These are phyloP conservation scores for Gymnobelideus leadbeateri DNA, from an alignment of 2,113 vertebrate genomes.

Conservation along the genomic window DNA sequence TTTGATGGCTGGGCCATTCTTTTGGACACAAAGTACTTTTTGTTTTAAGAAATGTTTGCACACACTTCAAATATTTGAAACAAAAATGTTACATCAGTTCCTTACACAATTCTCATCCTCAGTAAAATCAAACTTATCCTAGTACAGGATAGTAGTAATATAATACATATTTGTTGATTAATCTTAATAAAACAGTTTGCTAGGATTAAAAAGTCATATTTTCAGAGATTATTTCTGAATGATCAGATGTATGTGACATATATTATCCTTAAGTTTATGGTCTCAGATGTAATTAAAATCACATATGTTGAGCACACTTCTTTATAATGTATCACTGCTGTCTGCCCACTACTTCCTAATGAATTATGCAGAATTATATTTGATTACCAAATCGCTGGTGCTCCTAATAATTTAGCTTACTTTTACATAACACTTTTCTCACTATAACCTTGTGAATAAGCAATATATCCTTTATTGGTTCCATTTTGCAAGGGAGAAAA, in stretches of 20 bases:
- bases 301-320: neutral
- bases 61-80: conserved; percentile 23
- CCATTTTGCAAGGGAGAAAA: neutral
- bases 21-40: conserved; percentile 48
- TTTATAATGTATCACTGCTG: neutral
- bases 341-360: neutral
- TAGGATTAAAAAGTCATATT: neutral
- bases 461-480: neutral
- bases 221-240: neutral
- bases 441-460: neutral
- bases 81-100: conserved; percentile 53
- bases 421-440: neutral
- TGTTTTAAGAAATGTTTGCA: conserved; percentile 53
- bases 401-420: neutral
- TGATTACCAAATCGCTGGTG: neutral
- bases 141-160: neutral
- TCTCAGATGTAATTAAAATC: neutral
- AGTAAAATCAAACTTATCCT: fast-evolving
- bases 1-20: conserved; percentile 31
- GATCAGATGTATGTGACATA: neutral
- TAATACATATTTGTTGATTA: neutral
- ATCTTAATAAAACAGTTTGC: neutral
- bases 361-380: neutral
- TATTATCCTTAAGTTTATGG: neutral
- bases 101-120: neutral